phyloP scores from a whole-genome alignment of 2,888 invertebrate genomes.

The Epistrophe eligans region DNA sequence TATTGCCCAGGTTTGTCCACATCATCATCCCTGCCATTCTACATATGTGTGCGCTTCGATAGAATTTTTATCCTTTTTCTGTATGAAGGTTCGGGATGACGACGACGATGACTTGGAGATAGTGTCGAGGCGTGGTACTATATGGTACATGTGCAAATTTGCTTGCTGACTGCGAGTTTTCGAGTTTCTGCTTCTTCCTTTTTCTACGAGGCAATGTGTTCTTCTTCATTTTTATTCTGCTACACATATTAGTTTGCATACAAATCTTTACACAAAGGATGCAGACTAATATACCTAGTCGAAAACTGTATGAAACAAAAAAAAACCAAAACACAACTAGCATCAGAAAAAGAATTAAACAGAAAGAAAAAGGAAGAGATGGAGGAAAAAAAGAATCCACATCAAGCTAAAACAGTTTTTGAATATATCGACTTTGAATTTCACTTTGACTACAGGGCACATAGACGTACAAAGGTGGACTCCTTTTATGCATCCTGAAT shows the following conservation, averaged over 20 bases:
- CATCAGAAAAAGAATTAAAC: neutral
- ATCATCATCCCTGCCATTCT: slow-evolving; percentile 63
- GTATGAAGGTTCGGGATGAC: slow-evolving; percentile 63
- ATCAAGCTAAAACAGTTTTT: slow-evolving; percentile 59
- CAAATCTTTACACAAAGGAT: slow-evolving; percentile 70
- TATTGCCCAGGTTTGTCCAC: slow-evolving; percentile 74
- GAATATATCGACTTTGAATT: slow-evolving; percentile 73
- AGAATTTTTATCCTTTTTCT: slow-evolving; percentile 72
- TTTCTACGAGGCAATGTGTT: slow-evolving; percentile 56
- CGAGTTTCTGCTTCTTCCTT: slow-evolving; percentile 55
- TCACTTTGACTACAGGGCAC: slow-evolving; percentile 52
- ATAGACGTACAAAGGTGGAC: slow-evolving; percentile 6
- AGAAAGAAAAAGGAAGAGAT: no score
- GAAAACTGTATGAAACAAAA: slow-evolving; percentile 52
- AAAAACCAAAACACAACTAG: neutral
- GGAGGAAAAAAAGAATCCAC: neutral
- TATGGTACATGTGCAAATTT: slow-evolving; percentile 74
- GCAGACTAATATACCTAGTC: slow-evolving; percentile 70
- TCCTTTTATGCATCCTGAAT: slow-evolving; percentile 66
- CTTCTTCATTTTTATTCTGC: slow-evolving; percentile 71
- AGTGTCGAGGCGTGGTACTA: slow-evolving; percentile 66
- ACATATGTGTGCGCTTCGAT: slow-evolving; percentile 58
- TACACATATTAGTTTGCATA: slow-evolving; percentile 74
- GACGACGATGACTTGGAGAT: slow-evolving; percentile 45
- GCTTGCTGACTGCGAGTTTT: slow-evolving; percentile 75